phyloP scores from a whole-genome alignment of 1,140 invertebrate species.

The Colletes gigas region DNA sequence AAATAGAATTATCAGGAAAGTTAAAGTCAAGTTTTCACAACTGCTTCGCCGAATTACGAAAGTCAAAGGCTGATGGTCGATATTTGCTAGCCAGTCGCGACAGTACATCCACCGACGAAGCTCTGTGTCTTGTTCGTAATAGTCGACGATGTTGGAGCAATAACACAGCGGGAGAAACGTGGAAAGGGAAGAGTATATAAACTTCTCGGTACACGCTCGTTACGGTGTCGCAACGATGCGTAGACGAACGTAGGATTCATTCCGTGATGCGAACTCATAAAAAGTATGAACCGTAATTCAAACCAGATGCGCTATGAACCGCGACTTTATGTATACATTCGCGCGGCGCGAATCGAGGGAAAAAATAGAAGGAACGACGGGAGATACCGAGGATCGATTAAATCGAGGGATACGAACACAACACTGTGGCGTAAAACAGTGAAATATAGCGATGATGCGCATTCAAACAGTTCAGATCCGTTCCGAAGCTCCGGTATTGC shows the following conservation, averaged over 20 bases:
- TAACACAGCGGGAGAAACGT: slow-evolving; percentile 6
- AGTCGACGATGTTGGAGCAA: not conserved
- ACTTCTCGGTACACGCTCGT: slow-evolving; percentile 24
- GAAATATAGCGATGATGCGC: slow-evolving; percentile 10
- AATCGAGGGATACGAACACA: not conserved
- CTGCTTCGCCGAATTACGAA: not conserved
- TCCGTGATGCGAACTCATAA: slow-evolving; percentile 36
- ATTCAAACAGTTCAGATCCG: not conserved
- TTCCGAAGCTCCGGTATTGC: not conserved
- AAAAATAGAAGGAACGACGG: slow-evolving; percentile 30
- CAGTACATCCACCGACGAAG: not conserved
- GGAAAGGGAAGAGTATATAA: slow-evolving; percentile 6
- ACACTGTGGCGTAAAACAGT: not conserved
- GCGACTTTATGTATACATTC: slow-evolving; percentile 57
- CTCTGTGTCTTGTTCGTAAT: not conserved
- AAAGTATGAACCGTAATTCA: slow-evolving; percentile 64
- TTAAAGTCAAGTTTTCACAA: not conserved
- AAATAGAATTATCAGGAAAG: not conserved
- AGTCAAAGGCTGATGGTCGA: not conserved
- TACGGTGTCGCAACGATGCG: slow-evolving; percentile 24
- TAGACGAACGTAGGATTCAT: slow-evolving; percentile 37
- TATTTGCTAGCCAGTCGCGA: not conserved
- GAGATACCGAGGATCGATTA: slow-evolving; percentile 30
- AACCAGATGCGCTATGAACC: slow-evolving; percentile 67
- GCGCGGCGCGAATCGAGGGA: slow-evolving; percentile 8